Evolutionary conservation across 2,113 vertebrate genomes (phyloP).

Genomic region (Arenaria interpres): DNA sequence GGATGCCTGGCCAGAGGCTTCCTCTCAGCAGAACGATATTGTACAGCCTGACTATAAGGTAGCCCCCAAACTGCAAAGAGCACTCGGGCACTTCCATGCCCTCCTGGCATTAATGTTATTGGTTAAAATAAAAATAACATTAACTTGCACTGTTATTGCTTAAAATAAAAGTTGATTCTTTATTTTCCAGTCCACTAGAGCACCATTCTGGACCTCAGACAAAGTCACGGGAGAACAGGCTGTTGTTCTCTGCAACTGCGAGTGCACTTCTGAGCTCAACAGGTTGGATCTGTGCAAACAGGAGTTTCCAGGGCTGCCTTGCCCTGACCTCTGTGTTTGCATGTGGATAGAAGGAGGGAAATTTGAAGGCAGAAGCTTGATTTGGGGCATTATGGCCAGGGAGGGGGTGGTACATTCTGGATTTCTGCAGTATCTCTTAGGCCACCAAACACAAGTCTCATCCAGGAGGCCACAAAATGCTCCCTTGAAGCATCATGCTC

Average conservation of each 20-base stretch:
- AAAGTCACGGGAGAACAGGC: not conserved
- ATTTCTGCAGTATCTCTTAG: not conserved
- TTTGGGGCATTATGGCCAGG: not conserved
- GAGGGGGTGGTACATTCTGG: not conserved
- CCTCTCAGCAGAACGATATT: not conserved
- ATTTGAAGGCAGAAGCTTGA: not conserved
- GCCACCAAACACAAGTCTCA: not conserved
- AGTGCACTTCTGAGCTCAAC: not conserved
- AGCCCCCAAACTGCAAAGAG: not conserved
- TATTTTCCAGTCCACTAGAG: not conserved
- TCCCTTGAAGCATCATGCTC: rapidly evolving
- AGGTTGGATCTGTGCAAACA: not conserved
- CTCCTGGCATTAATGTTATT: not conserved
- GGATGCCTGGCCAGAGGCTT: not conserved
- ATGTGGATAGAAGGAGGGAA: not conserved
- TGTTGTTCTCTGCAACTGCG: not conserved
- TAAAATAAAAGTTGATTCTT: not conserved
- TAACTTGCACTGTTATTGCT: not conserved
- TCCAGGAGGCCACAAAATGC: not conserved
- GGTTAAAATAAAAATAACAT: not conserved
- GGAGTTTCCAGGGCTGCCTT: not conserved
- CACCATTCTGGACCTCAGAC: not conserved
- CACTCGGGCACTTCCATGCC: not conserved
- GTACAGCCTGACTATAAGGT: not conserved
- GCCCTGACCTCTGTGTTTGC: not conserved